These are phyloP conservation scores for Ischnura elegans DNA, from an alignment of 2,888 invertebrate genomes.

Conservation along the genomic window DNA sequence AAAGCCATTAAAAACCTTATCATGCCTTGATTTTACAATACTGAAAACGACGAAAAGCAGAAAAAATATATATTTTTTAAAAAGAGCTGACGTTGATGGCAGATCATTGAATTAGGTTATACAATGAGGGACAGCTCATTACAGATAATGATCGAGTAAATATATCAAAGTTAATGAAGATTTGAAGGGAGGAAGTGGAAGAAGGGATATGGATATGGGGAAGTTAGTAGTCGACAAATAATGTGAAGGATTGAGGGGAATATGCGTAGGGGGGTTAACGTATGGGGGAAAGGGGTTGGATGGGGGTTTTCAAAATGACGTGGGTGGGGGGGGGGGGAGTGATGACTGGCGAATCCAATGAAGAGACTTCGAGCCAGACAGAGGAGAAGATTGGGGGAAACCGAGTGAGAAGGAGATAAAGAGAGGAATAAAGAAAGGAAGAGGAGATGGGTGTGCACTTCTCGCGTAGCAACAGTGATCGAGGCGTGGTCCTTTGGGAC, in stretches of 20 bases:
- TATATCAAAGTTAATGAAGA: background rate
- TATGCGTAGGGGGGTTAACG: too few species aligned
- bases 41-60: background rate
- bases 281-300: background rate
- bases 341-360: background rate
- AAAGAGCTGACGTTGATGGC: background rate
- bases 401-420: background rate
- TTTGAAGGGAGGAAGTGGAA: background rate
- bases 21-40: too few species aligned
- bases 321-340: background rate
- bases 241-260: background rate
- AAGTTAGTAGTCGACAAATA: background rate
- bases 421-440: background rate
- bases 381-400: background rate
- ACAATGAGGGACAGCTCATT: background rate
- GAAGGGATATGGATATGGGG: background rate
- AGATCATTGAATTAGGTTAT: background rate
- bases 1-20: too few species aligned
- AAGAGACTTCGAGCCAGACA: background rate
- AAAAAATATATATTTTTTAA: background rate
- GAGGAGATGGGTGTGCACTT: background rate
- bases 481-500: background rate
- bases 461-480: constrained; percentile 28
- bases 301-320: background rate
- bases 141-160: background rate